Evolutionary conservation across 2,113 vertebrate species (phyloP).

Genomic region (Leptobrachium leishanense): DNA sequence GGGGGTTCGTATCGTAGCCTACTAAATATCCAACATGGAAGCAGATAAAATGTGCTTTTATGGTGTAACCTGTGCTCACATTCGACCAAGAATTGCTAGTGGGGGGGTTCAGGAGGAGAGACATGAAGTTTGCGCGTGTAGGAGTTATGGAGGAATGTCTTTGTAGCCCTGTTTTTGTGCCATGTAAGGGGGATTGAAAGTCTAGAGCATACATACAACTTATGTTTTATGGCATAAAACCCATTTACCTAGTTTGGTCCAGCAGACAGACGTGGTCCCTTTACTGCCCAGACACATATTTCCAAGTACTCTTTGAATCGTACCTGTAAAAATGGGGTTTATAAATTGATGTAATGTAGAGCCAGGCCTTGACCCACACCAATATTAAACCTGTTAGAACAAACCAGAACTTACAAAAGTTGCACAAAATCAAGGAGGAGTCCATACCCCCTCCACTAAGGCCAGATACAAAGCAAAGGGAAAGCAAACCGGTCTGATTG

Average conservation of each 20-base stretch:
- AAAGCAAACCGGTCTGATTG: too few relatives aligned
- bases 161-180: background rate
- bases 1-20: background rate
- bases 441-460: too few relatives aligned
- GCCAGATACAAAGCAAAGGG: too few relatives aligned
- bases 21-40: background rate
- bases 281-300: background rate
- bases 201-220: background rate
- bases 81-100: too few relatives aligned
- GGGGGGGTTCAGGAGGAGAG: too few relatives aligned
- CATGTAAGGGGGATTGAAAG: too few relatives aligned
- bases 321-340: background rate
- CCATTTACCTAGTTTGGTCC: conserved; percentile 10
- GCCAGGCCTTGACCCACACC: background rate
- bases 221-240: background rate
- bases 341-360: background rate
- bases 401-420: background rate
- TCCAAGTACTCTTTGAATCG: background rate
- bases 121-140: background rate
- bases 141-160: background rate
- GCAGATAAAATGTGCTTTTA: background rate
- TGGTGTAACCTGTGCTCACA: background rate
- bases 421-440: background rate
- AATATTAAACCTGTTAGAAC: background rate
- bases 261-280: background rate